A percentile compares a stretch with the other conserved stretches of the same genome.
Evolutionary conservation across 2,797 vertebrate genomes (phyloP).

Genomic region (Phrynocephalus vlangalii): DNA sequence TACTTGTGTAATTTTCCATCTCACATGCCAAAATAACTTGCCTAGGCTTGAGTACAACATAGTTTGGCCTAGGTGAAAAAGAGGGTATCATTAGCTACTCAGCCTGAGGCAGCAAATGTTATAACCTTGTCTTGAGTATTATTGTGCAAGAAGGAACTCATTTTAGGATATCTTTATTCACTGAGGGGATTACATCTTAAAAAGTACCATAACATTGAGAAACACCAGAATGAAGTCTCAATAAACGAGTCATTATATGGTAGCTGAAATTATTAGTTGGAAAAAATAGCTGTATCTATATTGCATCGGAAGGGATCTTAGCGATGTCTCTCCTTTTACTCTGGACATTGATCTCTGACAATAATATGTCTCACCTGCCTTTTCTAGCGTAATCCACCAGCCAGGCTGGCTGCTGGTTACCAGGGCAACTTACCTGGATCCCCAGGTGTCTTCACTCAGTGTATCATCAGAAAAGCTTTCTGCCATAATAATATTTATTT

Average conservation of each 20-base stretch:
- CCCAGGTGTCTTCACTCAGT: conserved; percentile 33
- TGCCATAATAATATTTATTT: conserved; percentile 34
- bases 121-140: not conserved
- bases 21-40: not conserved
- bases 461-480: conserved; percentile 25
- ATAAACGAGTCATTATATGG: not conserved
- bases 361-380: not conserved
- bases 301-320: not conserved
- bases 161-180: not conserved
- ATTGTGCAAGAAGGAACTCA: not conserved
- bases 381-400: conserved; percentile 24
- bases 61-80: no score
- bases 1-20: not conserved
- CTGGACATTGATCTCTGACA: not conserved
- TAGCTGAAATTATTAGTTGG: not conserved
- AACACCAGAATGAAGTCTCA: not conserved
- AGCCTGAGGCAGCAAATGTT: not conserved
- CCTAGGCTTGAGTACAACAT: not conserved
- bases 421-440: conserved; percentile 34
- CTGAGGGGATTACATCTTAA: not conserved
- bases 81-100: not conserved
- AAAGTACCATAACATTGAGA: not conserved
- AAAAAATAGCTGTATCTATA: not conserved
- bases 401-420: conserved; percentile 15
- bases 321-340: not conserved